A percentile compares a stretch with the other conserved stretches of the same genome.
phyloP scores from a whole-genome alignment of 2,797 vertebrate species.

The Clarias laeviceps region DNA sequence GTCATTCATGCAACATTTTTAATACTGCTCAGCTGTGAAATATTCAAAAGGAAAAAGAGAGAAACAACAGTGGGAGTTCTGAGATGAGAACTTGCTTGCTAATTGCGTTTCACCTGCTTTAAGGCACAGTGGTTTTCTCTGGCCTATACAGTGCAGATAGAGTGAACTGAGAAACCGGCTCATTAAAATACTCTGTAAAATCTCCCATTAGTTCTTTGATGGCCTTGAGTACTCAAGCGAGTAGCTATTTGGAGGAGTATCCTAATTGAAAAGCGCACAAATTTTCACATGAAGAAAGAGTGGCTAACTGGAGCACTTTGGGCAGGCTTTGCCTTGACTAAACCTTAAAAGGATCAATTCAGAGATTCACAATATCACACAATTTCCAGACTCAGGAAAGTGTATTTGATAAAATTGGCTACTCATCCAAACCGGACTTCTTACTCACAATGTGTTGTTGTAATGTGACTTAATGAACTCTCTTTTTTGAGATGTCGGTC shows the following conservation, averaged over 20 bases:
- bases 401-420: conserved; percentile 9
- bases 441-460: not conserved
- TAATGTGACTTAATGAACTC: not conserved
- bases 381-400: conserved; percentile 8
- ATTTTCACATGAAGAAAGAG: conserved; percentile 50
- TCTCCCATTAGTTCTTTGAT: conserved; percentile 60
- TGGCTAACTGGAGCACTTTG: conserved; percentile 52
- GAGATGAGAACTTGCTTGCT: conserved; percentile 52
- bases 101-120: conserved; percentile 67
- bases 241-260: conserved; percentile 72
- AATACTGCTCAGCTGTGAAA: conserved; percentile 15
- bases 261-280: conserved; percentile 69
- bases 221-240: conserved; percentile 59
- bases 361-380: conserved; percentile 19
- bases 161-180: conserved; percentile 60
- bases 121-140: conserved; percentile 37
- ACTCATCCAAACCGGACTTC: conserved; percentile 18
- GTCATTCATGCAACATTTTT: conserved; percentile 39
- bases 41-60: conserved; percentile 13
- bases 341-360: conserved; percentile 66
- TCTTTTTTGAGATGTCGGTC: not conserved
- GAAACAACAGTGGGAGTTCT: conserved; percentile 16
- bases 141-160: conserved; percentile 43
- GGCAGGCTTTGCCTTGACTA: conserved; percentile 59
- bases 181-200: conserved; percentile 65